Evolutionary conservation across 2,888 invertebrate species (phyloP), one percentile per base, ranked within the genome.

Genomic region (Sthenelais limicola): DNA sequence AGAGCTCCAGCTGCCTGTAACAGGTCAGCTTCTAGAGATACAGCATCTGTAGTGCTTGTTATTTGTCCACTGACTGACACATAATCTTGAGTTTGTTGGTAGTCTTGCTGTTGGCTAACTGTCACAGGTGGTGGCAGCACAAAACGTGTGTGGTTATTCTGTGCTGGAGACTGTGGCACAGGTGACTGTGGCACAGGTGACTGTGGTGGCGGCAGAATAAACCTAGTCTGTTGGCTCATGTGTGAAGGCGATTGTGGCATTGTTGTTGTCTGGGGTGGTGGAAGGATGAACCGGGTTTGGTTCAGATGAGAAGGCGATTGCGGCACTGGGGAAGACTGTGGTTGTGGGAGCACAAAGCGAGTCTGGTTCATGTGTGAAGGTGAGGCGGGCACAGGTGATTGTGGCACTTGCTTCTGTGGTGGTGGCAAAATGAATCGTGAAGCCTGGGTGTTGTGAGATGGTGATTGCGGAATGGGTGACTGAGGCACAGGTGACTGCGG

Each of bases 71-170:
- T 32, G 43, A 43, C 43, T 24, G 62, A 62, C 5, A 62, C 62
- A 21, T 48, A 66, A 66, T 66, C 43, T 21, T 66, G 67, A 2
- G 43, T 28, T 7, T 66, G 43, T 26, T 66, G 66, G n/a, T 56
- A 43, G n/a, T 66, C 38, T 26, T 38, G 18, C 26, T 24, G 49
- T 48, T 67, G 67, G 48, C 32, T 47, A 28, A 32, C 47, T 21
- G 38, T 48, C 9, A 48, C 48, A 15, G 69, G 52, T 15, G 51
- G 51, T n/a, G 30, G 32, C 21, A 47, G 9, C 47, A 47, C 56
- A 32, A 70, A 89, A 43, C 76, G 78, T 62, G 81, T 76, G 49
- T 75, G 76, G 7, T 47, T 48, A 21, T 30, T 67, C 21, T 67
- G 67, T 2, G 62, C 35, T 35, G 62, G 62, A 38, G 69, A 69